A percentile compares a stretch with the other conserved stretches of the same genome.
Conservation (phyloP, 2,113 vertebrate genomes). For the Brachionichthys hirsutus region DNA sequence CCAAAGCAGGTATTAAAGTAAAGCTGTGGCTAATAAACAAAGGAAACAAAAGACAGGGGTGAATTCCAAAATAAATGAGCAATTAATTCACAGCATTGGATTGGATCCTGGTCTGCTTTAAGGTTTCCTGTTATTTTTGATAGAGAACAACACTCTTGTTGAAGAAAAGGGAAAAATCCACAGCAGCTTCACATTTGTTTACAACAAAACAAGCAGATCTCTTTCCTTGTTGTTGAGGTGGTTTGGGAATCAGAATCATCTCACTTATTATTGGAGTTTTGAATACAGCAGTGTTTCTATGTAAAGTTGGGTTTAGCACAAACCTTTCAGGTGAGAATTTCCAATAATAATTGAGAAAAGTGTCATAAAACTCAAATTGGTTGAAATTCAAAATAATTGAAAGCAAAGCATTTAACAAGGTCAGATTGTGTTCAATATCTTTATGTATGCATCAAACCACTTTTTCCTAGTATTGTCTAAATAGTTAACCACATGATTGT, state of each 20-base stretch:
- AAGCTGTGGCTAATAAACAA: conserved; percentile 56
- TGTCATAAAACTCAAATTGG: conserved; percentile 12
- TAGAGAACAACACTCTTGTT: conserved; percentile 6
- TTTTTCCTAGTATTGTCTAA: no score
- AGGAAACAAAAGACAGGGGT: conserved; percentile 53
- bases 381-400: background rate
- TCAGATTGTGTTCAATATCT: no score
- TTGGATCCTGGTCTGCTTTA: conserved; percentile 44
- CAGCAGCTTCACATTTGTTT: conserved; percentile 7
- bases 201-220: conserved; percentile 14
- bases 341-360: conserved; percentile 7
- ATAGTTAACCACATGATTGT: no score
- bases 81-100: conserved; percentile 58
- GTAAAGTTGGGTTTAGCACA: conserved; percentile 14
- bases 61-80: conserved; percentile 65
- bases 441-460: no score
- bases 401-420: no score
- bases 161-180: background rate
- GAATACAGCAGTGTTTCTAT: conserved; percentile 25
- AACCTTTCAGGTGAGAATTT: background rate
- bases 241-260: conserved; percentile 29
- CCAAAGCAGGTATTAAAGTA: conserved; percentile 43
- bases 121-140: conserved; percentile 41
- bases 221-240: conserved; percentile 27
- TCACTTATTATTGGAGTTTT: conserved; percentile 22